Evolutionary conservation across 2,888 invertebrate species (phyloP).

Genomic region (Furcula furcula): DNA sequence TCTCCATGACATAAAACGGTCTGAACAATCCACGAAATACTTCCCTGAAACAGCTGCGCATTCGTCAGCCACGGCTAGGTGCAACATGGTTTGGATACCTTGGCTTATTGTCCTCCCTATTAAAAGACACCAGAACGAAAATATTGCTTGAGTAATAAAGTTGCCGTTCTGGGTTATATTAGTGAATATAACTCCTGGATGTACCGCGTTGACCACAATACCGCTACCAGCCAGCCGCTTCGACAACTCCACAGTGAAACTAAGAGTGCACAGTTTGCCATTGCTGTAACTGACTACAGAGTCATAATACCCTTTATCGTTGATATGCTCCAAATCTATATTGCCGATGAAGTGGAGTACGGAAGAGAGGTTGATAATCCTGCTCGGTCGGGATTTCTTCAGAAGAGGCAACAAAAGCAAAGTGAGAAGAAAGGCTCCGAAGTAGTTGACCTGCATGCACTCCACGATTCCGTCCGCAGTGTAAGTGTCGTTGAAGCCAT

Average conservation of each 20-base stretch:
- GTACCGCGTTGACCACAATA: slow-evolving; percentile 34
- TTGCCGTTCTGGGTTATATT: slow-evolving; percentile 1
- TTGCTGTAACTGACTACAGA: slow-evolving; percentile 21
- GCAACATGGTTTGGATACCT: slow-evolving; percentile 87
- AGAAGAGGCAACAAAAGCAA: slow-evolving; percentile 39
- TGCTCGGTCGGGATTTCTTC: slow-evolving; percentile 32
- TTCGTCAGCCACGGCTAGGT: slow-evolving; percentile 85
- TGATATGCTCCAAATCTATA: too few species aligned
- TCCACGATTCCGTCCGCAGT: slow-evolving; percentile 83
- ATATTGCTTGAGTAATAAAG: slow-evolving; percentile 3
- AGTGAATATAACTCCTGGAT: slow-evolving; percentile 11
- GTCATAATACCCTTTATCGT: too few species aligned
- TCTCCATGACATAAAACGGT: slow-evolving; percentile 3
- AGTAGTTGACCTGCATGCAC: slow-evolving; percentile 81
- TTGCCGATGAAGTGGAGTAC: slow-evolving; percentile 56
- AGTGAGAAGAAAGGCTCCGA: slow-evolving; percentile 82
- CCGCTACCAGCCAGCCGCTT: slow-evolving; percentile 84
- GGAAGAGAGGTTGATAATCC: slow-evolving; percentile 74
- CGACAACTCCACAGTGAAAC: slow-evolving; percentile 85
- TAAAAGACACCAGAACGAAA: slow-evolving; percentile 18
- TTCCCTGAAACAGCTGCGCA: slow-evolving; percentile 82
- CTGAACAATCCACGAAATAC: slow-evolving; percentile 84
- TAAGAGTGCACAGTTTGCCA: slow-evolving; percentile 78
- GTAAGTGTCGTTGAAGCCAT: slow-evolving; percentile 46
- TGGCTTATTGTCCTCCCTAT: slow-evolving; percentile 83